Evolutionary conservation across 2,113 vertebrate species (phyloP).

Genomic region (Mirounga angustirostris): DNA sequence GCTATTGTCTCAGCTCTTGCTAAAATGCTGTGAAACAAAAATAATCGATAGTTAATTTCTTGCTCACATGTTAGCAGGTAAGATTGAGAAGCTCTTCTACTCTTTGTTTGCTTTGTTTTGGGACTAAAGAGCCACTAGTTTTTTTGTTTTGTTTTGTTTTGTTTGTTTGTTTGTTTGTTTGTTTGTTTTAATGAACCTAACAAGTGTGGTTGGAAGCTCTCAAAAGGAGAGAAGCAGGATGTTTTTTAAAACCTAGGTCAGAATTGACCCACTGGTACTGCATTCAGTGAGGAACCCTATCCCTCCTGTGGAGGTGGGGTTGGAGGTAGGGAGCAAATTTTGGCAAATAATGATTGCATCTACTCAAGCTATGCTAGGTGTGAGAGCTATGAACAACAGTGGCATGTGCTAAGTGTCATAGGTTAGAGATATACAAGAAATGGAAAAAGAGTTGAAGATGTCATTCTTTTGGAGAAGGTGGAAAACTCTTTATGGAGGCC

Average conservation of each 20-base stretch:
- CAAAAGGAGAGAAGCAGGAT: not conserved
- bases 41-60: not conserved
- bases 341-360: not conserved
- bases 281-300: not conserved
- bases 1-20: not conserved
- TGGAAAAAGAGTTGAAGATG: not conserved
- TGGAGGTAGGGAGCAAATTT: not conserved
- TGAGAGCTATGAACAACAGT: not conserved
- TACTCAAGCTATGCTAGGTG: too few relatives aligned
- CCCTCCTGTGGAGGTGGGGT: rapidly evolving
- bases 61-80: not conserved
- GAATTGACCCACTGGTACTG: not conserved
- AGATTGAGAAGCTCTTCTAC: not conserved
- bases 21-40: not conserved
- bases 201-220: not conserved
- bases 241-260: not conserved
- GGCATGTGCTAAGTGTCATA: not conserved
- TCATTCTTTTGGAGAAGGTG: not conserved
- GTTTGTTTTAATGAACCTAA: not conserved
- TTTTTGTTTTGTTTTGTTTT: not conserved
- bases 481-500: not conserved
- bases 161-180: not conserved
- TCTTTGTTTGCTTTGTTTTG: not conserved
- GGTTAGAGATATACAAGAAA: not conserved
- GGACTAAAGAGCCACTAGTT: not conserved